Conservation (phyloP, 1,140 invertebrate species). For the Drosophila parvula region DNA sequence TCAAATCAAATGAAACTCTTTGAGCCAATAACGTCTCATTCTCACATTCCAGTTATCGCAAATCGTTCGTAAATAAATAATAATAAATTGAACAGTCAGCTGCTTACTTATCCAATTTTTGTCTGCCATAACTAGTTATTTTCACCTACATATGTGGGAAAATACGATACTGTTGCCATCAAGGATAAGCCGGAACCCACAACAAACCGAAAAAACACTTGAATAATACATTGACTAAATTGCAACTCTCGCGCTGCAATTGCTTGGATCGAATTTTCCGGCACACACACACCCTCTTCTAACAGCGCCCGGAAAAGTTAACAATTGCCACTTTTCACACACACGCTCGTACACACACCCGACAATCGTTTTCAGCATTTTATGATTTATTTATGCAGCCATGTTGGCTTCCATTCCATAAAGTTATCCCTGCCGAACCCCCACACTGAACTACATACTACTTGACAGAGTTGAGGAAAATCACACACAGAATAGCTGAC, state of each 20-base stretch:
- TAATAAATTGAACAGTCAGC: slow-evolving; percentile 24
- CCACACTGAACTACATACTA: slow-evolving; percentile 1
- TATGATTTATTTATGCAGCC: slow-evolving; percentile 76
- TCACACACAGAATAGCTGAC: slow-evolving; percentile 29
- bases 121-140: slow-evolving; percentile 16
- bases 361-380: slow-evolving; percentile 62
- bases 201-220: slow-evolving; percentile 39
- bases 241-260: slow-evolving; percentile 43
- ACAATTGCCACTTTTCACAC: slow-evolving; percentile 48
- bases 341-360: slow-evolving; percentile 1
- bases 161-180: slow-evolving; percentile 18
- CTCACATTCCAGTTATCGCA: slow-evolving; percentile 7
- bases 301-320: slow-evolving; percentile 22
- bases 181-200: slow-evolving; percentile 31
- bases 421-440: slow-evolving; percentile 13
- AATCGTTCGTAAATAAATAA: slow-evolving; percentile 17
- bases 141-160: slow-evolving; percentile 33
- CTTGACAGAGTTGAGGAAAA: slow-evolving; percentile 31
- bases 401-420: slow-evolving; percentile 47
- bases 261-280: slow-evolving; percentile 37
- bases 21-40: background rate
- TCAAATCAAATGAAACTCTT: background rate
- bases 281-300: background rate
- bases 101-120: slow-evolving; percentile 37
- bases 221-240: slow-evolving; percentile 49